A percentile compares a stretch with the other conserved stretches of the same genome.
These are phyloP conservation scores for Tromatobia lineatoria DNA, from an alignment of 2,888 invertebrate species.

Conservation along the genomic window DNA sequence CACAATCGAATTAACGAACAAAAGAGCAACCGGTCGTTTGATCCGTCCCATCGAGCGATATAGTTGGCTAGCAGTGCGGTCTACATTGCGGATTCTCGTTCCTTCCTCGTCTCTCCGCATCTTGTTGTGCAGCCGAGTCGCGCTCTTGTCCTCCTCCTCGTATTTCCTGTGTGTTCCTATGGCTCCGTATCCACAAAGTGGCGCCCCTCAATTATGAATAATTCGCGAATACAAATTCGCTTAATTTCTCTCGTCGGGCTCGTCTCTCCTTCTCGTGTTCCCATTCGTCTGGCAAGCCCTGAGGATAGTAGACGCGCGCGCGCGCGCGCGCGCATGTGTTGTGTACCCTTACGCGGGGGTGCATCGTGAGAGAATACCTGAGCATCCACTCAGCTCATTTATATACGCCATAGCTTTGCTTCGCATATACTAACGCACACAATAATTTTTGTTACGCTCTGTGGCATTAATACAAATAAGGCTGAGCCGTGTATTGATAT, in stretches of 20 bases:
- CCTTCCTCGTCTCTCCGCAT: constrained; percentile 11
- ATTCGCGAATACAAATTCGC: constrained; percentile 80
- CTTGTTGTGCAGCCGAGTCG: neutral
- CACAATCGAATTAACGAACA: constrained; percentile 82
- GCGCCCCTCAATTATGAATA: constrained; percentile 82
- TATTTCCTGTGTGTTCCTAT: constrained; percentile 67
- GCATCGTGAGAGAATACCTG: constrained; percentile 51
- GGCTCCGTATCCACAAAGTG: constrained; percentile 74
- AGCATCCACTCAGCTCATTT: constrained; percentile 48
- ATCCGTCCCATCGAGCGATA: constrained; percentile 76
- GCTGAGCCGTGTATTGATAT: neutral
- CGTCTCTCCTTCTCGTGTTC: constrained; percentile 47
- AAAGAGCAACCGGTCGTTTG: constrained; percentile 83
- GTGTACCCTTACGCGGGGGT: constrained; percentile 38
- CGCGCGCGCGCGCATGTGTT: too few species aligned
- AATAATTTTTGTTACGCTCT: constrained; percentile 11
- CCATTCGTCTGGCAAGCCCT: constrained; percentile 54
- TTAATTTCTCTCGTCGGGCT: constrained; percentile 76
- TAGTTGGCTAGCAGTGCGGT: constrained; percentile 39
- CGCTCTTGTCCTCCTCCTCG: constrained; percentile 34
- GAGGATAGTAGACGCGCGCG: constrained; percentile 33
- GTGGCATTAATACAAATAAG: constrained; percentile 59
- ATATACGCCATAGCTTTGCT: neutral
- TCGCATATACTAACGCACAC: constrained; percentile 1
- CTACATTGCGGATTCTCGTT: constrained; percentile 18